These are phyloP conservation scores for Clostera curtula DNA, from an alignment of 2,888 invertebrate genomes.

Conservation along the genomic window DNA sequence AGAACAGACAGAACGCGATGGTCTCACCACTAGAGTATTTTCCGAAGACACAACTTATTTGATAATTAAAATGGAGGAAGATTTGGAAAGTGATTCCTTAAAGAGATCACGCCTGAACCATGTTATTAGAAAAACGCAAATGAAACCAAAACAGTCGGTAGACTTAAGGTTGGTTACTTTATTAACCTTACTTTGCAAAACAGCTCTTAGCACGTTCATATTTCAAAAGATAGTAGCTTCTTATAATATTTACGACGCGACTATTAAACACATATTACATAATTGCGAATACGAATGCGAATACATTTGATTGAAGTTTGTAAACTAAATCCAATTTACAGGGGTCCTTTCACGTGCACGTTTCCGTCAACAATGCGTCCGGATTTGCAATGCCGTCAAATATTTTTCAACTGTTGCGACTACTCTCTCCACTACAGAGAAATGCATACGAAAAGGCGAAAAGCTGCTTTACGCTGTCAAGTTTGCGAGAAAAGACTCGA, in stretches of 20 bases:
- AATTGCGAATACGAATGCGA: neutral
- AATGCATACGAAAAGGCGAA: slow-evolving; percentile 63
- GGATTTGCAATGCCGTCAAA: slow-evolving; percentile 55
- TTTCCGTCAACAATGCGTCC: slow-evolving; percentile 50
- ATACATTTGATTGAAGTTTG: neutral
- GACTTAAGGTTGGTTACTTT: slow-evolving; percentile 54
- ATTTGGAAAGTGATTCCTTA: slow-evolving; percentile 24
- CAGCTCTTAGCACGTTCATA: no score
- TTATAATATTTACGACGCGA: no score
- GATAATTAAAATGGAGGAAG: slow-evolving; percentile 48
- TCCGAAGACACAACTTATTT: slow-evolving; percentile 50
- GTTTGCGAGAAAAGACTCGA: slow-evolving; percentile 66
- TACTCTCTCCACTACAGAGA: slow-evolving; percentile 65
- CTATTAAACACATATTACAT: no score
- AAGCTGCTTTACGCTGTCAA: slow-evolving; percentile 63
- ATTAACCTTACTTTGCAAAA: no score
- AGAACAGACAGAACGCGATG: slow-evolving; percentile 28
- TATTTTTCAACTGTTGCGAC: slow-evolving; percentile 65
- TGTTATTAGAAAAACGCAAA: slow-evolving; percentile 30
- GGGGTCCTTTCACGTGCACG: slow-evolving; percentile 65
- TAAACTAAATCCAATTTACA: slow-evolving; percentile 19
- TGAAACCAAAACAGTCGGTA: slow-evolving; percentile 43
- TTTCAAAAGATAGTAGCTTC: no score
- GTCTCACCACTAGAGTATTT: slow-evolving; percentile 39
- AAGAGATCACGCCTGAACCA: slow-evolving; percentile 36